phyloP scores from a whole-genome alignment of 1,140 invertebrate genomes.

The Diabrotica virgifera region DNA sequence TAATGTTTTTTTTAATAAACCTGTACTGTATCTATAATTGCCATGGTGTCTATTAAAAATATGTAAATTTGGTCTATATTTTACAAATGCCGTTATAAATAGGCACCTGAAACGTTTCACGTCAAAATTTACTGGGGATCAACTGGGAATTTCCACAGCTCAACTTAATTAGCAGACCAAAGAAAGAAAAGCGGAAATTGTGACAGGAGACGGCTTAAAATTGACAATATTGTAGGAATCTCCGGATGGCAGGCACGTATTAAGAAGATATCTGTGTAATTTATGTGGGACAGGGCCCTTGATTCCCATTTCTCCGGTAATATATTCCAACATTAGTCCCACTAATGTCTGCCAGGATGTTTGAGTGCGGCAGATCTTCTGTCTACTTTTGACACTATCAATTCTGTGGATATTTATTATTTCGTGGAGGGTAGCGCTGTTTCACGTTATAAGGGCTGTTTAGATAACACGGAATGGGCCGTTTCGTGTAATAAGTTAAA shows the following conservation, averaged over 20 bases:
- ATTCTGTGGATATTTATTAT: neutral
- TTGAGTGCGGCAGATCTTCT: constrained; percentile 38
- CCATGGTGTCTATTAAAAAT: too few relatives aligned
- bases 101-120: too few relatives aligned
- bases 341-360: constrained; percentile 46
- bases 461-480: too few relatives aligned
- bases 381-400: neutral
- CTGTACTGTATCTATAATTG: too few relatives aligned
- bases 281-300: constrained; percentile 42
- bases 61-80: too few relatives aligned
- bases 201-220: constrained; percentile 29
- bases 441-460: neutral
- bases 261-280: constrained; percentile 48
- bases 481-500: too few relatives aligned
- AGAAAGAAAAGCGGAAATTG: constrained; percentile 18
- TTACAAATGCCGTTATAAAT: too few relatives aligned
- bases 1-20: too few relatives aligned
- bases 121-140: too few relatives aligned
- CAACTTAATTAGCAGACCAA: constrained; percentile 11
- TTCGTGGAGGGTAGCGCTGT: neutral
- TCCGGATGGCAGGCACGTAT: constrained; percentile 45
- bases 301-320: constrained; percentile 39
- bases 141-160: constrained; percentile 5
- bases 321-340: constrained; percentile 48
- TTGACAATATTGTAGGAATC: constrained; percentile 43